Conservation (phyloP, 2,888 invertebrate genomes). For the Nysson spinosus region DNA sequence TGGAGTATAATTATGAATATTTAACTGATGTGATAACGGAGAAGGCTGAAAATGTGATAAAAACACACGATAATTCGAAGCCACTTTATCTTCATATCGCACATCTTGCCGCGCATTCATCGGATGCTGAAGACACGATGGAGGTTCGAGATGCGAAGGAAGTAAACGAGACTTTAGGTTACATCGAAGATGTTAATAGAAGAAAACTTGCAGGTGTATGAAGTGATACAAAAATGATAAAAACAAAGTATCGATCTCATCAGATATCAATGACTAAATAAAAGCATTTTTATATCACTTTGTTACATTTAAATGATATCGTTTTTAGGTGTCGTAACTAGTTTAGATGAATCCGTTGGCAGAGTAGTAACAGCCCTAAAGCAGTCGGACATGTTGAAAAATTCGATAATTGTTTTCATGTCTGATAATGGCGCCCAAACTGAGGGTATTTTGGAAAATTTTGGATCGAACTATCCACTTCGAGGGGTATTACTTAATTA, state of each 20-base stretch:
- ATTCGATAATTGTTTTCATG: constrained; percentile 82
- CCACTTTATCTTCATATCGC: constrained; percentile 90
- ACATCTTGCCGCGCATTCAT: constrained; percentile 89
- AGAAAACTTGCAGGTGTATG: constrained; percentile 85
- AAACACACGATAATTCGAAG: constrained; percentile 79
- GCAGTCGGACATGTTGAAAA: constrained; percentile 78
- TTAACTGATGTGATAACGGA: constrained; percentile 85
- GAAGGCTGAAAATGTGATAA: constrained; percentile 83
- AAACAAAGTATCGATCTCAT: too few species aligned
- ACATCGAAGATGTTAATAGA: constrained; percentile 84
- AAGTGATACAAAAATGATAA: too few species aligned
- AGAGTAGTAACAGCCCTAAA: constrained; percentile 79
- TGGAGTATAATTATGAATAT: constrained; percentile 80
- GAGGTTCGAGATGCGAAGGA: constrained; percentile 83
- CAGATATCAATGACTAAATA: too few species aligned
- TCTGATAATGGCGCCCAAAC: constrained; percentile 82
- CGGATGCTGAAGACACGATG: constrained; percentile 82
- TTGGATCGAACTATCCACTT: constrained; percentile 82
- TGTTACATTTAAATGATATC: neutral
- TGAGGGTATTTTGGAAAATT: constrained; percentile 76
- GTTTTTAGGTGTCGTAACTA: constrained; percentile 79
- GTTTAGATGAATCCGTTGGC: constrained; percentile 82
- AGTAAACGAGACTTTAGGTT: constrained; percentile 83
- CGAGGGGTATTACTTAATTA: constrained; percentile 77
- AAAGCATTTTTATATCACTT: neutral